Conservation (phyloP, 2,888 invertebrate species). For the Syritta pipiens region DNA sequence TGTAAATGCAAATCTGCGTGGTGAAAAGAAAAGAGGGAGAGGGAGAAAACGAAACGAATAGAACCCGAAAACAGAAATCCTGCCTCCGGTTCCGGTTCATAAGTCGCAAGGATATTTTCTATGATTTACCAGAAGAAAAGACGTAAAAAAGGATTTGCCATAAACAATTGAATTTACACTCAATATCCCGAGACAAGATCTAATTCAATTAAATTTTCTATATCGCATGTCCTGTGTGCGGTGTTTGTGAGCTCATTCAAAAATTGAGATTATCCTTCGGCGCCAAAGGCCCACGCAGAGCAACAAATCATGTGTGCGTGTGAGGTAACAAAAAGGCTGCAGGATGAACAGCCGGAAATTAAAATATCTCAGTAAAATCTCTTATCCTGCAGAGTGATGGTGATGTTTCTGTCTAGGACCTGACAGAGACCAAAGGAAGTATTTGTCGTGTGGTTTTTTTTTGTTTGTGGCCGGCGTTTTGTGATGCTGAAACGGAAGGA, state of each 20-base stretch:
- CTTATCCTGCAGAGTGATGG: constrained; percentile 24
- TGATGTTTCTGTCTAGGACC: too few species aligned
- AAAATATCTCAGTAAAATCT: constrained; percentile 39
- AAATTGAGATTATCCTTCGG: constrained; percentile 7
- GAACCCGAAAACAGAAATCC: too few species aligned
- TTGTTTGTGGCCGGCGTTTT: too few species aligned
- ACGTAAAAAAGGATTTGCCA: constrained; percentile 37
- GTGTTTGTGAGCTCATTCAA: too few species aligned
- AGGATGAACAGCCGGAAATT: constrained; percentile 52
- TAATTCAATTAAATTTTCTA: constrained; percentile 53
- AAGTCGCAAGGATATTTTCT: not conserved
- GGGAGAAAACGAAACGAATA: not conserved
- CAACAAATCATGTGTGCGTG: too few species aligned
- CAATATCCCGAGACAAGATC: constrained; percentile 35
- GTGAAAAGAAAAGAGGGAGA: not conserved
- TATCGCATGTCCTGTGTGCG: constrained; percentile 5
- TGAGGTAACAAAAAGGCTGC: not conserved
- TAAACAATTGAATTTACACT: constrained; percentile 62
- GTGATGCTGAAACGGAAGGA: constrained; percentile 44
- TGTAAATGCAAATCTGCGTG: constrained; percentile 36
- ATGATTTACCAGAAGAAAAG: not conserved
- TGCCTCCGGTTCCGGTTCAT: not conserved
- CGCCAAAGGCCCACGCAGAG: not conserved
- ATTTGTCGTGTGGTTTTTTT: too few species aligned
- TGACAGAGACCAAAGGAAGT: too few species aligned